Evolutionary conservation across 2,113 vertebrate genomes (phyloP).

Genomic region (Salvelinus alpinus): DNA sequence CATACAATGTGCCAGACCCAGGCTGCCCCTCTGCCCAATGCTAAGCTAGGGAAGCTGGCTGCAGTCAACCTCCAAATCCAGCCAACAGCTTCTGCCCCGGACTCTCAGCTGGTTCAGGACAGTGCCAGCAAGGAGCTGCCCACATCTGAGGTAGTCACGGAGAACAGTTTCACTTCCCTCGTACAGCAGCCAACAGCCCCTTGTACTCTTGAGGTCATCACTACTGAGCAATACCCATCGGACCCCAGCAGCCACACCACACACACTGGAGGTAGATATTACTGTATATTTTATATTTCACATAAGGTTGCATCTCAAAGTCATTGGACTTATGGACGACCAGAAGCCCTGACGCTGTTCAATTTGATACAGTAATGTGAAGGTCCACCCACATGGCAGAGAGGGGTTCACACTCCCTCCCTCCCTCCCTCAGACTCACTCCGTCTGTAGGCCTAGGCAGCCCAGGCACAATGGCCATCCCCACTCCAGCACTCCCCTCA

Average conservation of each 20-base stretch:
- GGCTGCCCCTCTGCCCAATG: constrained; percentile 53
- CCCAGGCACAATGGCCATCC: constrained; percentile 41
- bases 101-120: constrained; percentile 42
- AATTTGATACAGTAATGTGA: background rate
- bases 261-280: constrained; percentile 49
- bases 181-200: constrained; percentile 47
- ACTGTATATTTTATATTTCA: background rate
- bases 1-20: constrained; percentile 72
- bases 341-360: too few relatives aligned
- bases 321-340: too few relatives aligned
- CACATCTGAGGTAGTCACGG: constrained; percentile 48
- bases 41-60: constrained; percentile 54
- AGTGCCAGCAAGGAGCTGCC: constrained; percentile 53
- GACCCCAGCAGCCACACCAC: constrained; percentile 48
- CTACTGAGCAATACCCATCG: constrained; percentile 51
- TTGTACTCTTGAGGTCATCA: constrained; percentile 45
- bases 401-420: too few relatives aligned
- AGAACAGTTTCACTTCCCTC: constrained; percentile 30
- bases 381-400: background rate
- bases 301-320: background rate
- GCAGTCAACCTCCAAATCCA: constrained; percentile 31
- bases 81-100: constrained; percentile 27
- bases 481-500: constrained; percentile 29
- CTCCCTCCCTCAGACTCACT: constrained; percentile 27
- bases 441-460: constrained; percentile 49